Evolutionary conservation across 2,797 vertebrate species (phyloP).

Genomic region (Uromys caudimaculatus): DNA sequence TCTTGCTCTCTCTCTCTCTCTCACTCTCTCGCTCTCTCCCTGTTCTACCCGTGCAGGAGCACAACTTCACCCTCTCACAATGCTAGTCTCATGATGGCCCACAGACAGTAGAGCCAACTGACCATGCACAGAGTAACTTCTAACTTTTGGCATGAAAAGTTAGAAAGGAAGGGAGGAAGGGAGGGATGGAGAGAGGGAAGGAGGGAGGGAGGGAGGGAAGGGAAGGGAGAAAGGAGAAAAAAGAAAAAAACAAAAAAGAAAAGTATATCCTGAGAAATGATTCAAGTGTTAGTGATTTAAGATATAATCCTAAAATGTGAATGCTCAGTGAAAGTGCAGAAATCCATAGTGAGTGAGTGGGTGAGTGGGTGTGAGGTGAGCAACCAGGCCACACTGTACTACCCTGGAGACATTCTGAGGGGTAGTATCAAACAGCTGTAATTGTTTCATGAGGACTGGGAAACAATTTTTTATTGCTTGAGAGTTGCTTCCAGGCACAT

Average conservation of each 20-base stretch:
- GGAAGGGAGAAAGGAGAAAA: not conserved
- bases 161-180: too few species aligned
- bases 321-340: not conserved
- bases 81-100: not conserved
- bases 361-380: not conserved
- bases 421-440: not conserved
- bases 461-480: constrained; percentile 12
- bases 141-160: not conserved
- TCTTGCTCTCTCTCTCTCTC: too few species aligned
- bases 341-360: not conserved
- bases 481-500: not conserved
- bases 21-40: not conserved
- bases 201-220: too few species aligned
- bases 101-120: not conserved
- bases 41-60: not conserved
- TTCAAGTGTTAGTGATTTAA: not conserved
- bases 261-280: not conserved
- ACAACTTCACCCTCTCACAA: not conserved
- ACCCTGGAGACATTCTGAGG: not conserved
- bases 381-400: not conserved
- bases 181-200: too few species aligned
- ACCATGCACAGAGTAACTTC: not conserved
- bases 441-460: not conserved
- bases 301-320: not conserved
- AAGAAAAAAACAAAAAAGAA: not conserved